phyloP scores from a whole-genome alignment of 2,113 vertebrate genomes.

The Zosterops lateralis region DNA sequence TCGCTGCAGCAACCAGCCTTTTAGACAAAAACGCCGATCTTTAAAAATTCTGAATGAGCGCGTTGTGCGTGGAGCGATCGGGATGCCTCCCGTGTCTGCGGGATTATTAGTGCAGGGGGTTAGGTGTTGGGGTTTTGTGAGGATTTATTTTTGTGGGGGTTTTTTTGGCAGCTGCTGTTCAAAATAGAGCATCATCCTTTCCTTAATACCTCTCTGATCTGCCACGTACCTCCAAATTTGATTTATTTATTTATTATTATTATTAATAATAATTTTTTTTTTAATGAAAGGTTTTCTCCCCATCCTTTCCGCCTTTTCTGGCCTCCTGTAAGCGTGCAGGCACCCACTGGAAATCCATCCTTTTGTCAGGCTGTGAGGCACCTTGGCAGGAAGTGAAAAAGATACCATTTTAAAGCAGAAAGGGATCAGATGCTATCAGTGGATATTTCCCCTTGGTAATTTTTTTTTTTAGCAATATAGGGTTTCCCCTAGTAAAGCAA shows the following conservation, averaged over 20 bases:
- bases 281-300: not conserved
- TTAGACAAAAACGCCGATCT: not conserved
- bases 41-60: not conserved
- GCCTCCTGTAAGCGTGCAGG: fast-evolving
- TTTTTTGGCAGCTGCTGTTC: not conserved
- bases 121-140: not conserved
- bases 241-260: not conserved
- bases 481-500: not conserved
- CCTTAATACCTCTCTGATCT: not conserved
- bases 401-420: not conserved
- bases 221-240: fast-evolving
- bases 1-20: not conserved
- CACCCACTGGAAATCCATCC: not conserved
- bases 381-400: not conserved
- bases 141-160: not conserved
- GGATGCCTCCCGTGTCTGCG: not conserved
- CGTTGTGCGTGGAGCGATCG: fast-evolving
- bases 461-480: not conserved
- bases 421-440: not conserved
- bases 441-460: not conserved
- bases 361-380: not conserved
- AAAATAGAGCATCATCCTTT: not conserved
- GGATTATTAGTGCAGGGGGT: not conserved
- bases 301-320: not conserved
- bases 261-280: not conserved